phyloP scores from a whole-genome alignment of 2,888 invertebrate genomes.

The Leptura quadrifasciata region DNA sequence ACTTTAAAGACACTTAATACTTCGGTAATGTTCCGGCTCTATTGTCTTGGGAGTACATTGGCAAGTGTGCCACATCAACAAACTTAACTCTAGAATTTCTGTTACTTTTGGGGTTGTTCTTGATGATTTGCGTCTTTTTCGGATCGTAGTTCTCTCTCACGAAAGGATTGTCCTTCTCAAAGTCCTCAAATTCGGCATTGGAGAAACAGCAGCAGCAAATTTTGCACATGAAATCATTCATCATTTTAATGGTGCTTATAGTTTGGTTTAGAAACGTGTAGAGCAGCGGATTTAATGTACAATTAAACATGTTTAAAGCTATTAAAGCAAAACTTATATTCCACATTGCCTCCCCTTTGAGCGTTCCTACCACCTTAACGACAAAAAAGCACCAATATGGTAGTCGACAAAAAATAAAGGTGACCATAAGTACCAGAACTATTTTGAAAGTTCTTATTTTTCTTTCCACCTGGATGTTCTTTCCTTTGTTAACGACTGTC shows the following conservation, averaged over 20 bases:
- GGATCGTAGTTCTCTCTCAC: constrained; percentile 34
- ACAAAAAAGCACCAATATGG: constrained; percentile 76
- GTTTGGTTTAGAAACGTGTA: constrained; percentile 78
- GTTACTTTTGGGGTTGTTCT: constrained; percentile 5
- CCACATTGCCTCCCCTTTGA: constrained; percentile 69
- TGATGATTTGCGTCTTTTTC: constrained; percentile 1
- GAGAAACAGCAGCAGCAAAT: constrained; percentile 70
- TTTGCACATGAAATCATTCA: constrained; percentile 67
- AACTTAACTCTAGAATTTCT: constrained; percentile 20
- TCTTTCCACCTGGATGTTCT: constrained; percentile 66
- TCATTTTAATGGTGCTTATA: constrained; percentile 63
- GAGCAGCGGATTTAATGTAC: constrained; percentile 77
- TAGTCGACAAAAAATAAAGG: constrained; percentile 75
- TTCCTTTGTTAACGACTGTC: constrained; percentile 57
- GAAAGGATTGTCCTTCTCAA: constrained; percentile 62
- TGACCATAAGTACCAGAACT: constrained; percentile 76
- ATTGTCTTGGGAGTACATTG: neutral
- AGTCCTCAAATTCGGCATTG: constrained; percentile 70
- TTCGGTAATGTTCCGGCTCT: neutral
- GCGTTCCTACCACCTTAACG: constrained; percentile 70
- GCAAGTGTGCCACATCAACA: neutral
- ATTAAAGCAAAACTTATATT: constrained; percentile 75
- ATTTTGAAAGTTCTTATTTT: constrained; percentile 78
- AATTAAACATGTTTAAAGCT: constrained; percentile 75
- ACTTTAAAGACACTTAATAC: constrained; percentile 5